Evolutionary conservation across 2,888 invertebrate genomes (phyloP).

Genomic region (Shargacucullia verbasci): DNA sequence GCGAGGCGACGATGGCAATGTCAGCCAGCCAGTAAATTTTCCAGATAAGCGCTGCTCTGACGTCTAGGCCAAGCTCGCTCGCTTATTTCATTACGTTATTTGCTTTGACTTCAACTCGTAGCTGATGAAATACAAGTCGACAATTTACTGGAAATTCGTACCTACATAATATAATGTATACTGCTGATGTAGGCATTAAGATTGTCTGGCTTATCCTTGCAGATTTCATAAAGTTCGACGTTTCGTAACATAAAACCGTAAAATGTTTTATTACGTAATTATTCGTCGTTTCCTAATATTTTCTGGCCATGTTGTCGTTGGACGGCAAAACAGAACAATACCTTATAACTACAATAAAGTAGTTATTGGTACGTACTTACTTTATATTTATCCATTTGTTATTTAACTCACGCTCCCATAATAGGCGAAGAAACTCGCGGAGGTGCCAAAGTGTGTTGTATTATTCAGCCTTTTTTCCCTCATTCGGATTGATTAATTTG

Average conservation of each 20-base stretch:
- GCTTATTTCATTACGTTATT: conserved; percentile 84
- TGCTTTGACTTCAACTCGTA: conserved; percentile 76
- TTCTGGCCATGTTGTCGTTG: neutral
- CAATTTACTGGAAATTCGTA: conserved; percentile 46
- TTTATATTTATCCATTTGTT: conserved; percentile 10
- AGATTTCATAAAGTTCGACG: conserved; percentile 1
- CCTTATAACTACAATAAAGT: too few species aligned
- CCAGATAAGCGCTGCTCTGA: conserved; percentile 82
- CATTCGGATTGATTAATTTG: conserved; percentile 77
- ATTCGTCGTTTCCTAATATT: neutral
- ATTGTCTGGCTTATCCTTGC: neutral
- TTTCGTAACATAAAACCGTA: neutral
- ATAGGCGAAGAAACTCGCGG: conserved; percentile 34
- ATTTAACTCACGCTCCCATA: conserved; percentile 32
- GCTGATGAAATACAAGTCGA: conserved; percentile 69
- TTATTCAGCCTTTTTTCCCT: conserved; percentile 68
- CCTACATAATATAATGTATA: conserved; percentile 9
- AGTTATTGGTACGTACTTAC: neutral
- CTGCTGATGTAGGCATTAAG: conserved; percentile 5
- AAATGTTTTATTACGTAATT: neutral
- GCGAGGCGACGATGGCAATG: conserved; percentile 83
- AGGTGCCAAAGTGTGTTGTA: conserved; percentile 65
- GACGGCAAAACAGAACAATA: too few species aligned
- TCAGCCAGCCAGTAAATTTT: conserved; percentile 86
- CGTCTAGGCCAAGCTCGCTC: conserved; percentile 76